Base-by-base conservation (phyloP, 2,797 vertebrate genomes). In the Lepilemur septentrionalis region DNA sequence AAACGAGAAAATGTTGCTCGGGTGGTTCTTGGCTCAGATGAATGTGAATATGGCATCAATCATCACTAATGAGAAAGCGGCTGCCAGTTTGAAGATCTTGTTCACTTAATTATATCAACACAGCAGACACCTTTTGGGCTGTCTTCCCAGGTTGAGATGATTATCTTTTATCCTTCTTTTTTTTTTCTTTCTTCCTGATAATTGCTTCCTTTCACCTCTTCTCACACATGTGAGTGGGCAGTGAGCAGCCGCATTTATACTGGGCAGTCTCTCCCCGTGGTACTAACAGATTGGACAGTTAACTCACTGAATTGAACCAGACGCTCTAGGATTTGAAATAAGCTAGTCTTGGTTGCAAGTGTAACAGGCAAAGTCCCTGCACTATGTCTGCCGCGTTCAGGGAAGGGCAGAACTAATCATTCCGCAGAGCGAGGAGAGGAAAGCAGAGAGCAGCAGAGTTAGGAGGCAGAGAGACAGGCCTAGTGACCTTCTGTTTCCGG, bases 71-170 rank as follows among this genome's bases (percentile, higher is more conserved):
- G 35, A 75, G 80, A 89, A 69, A 48, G 73, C 50, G 25, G 50
- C 38, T 38, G 38, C 79, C 30, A 8, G 67, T 38, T 30, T 63
- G 81, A 32, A 46, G 82, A 75, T 50, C 67, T 5, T 41, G 12
- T 50, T 70, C 43, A 14, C 93, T 93, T 95, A 89, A 86, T 86
- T 86, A 86, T 67, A 59, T 75, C 93, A 86, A 69, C 80, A 89
- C 20, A 13, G 79, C 25, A 32, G 72, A 89, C 72, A 86, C 86
- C 81, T 94, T 94, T 70, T 63, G 75, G 90, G 52, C 81, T 70
- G 46, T 46, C 91, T 90, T 81, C 90, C 93, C 90, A 92, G 85
- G 30, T 17, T 84, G 73, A 41, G 79, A 48, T 92, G 61, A 89
- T 90, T 86, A 61, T 28, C 50, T 70, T 61, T 46, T 55, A 5